Evolutionary conservation across 2,797 vertebrate genomes (phyloP), one percentile per base, ranked within the genome.

Genomic region (Spheniscus humboldti): DNA sequence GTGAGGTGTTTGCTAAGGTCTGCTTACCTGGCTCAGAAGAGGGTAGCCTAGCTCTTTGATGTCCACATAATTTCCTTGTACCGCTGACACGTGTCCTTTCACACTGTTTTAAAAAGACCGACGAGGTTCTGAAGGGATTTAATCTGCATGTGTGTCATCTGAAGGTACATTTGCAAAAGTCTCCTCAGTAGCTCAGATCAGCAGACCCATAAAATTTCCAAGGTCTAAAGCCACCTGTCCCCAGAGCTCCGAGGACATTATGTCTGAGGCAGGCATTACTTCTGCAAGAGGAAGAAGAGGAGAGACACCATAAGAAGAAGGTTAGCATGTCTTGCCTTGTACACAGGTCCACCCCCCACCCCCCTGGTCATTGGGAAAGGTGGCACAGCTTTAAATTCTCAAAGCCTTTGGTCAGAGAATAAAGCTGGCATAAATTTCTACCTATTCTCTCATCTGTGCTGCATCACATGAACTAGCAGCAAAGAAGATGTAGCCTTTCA

Each of bases 1-100:
- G 35, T 11, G 28, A 59, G 56, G 30, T 63, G 53, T 47, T 64
- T 80, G 57, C 41, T 48, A 35, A 31, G 11, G 33, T 50, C 55
- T 47, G 63, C 75, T 50, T 62, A 67, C 33, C 57, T 57, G 35
- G 16, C 13, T 33, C 39, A 20, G 60, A 43, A 53, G 11, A 47
- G 8, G 28, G 23, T 37, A 73, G 43, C 37, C 53, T 67, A 9
- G 18, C 28, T 74, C 45, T 64, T 52, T 11, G 13, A 4, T 28
- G 56, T 60, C 47, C 56, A 43, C 12, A 7, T 33, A 4, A 60
- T 64, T 74, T 60, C 30, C 28, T 43, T 35, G 35, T 33, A 37
- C 17, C 2, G 0, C 68, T 50, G 39, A 39, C 45, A 18, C 1
- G 0, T 13, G 18, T 55, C 47, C 23, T 74, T 68, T 41, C 11